A percentile compares a stretch with the other conserved stretches of the same genome.
Evolutionary conservation across 2,113 vertebrate species (phyloP).

Genomic region (Psephotus haematonotus): DNA sequence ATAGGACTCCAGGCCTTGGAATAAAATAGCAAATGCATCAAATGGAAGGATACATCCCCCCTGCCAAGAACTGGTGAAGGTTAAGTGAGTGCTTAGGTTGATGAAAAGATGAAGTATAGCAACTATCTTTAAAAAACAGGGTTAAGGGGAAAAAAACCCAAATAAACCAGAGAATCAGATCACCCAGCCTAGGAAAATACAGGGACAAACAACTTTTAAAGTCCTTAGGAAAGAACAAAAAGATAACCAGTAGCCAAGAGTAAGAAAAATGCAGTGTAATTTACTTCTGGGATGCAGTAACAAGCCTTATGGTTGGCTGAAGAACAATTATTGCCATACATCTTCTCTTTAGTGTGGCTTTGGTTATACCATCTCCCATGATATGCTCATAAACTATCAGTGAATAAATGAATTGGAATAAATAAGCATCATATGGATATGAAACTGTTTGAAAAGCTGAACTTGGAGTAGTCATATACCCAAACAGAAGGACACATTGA

Average conservation of each 20-base stretch:
- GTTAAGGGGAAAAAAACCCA: background rate
- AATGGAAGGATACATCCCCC: background rate
- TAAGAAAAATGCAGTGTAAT: rapidly evolving
- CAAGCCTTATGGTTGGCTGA: background rate
- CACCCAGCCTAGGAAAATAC: background rate
- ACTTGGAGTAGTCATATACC: background rate
- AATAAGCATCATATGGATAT: background rate
- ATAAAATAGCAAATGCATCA: background rate
- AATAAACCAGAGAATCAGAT: background rate
- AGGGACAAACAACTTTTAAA: background rate
- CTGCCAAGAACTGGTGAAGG: background rate
- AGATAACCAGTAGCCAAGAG: background rate
- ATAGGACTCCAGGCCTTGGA: background rate
- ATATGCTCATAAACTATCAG: background rate
- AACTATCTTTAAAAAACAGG: background rate
- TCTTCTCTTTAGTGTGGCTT: background rate
- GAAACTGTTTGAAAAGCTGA: background rate
- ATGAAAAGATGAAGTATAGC: background rate
- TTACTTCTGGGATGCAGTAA: background rate
- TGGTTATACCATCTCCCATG: background rate
- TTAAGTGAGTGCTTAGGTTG: background rate
- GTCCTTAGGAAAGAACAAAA: background rate
- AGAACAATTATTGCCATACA: background rate
- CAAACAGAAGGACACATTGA: background rate
- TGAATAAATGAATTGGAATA: background rate